Conservation (phyloP, 1,140 invertebrate genomes). For the Orchesella cincta region DNA sequence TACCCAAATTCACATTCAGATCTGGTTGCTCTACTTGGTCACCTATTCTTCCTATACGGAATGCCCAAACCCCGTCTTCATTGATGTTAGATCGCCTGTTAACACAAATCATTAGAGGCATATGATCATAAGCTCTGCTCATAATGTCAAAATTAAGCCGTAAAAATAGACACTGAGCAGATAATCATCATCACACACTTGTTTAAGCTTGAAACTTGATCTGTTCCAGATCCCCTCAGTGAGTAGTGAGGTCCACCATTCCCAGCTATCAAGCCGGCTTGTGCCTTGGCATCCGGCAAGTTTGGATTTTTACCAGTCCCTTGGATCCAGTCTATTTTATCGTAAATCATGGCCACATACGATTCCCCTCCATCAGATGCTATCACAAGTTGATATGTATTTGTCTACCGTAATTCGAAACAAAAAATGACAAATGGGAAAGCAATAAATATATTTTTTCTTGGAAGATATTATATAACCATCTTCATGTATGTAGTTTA, state of each 20-base stretch:
- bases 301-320: slow-evolving; percentile 65
- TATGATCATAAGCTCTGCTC: background rate
- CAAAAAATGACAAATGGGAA: background rate
- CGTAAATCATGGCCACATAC: slow-evolving; percentile 82
- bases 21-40: slow-evolving; percentile 70
- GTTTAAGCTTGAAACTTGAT: slow-evolving; percentile 75
- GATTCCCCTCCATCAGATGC: slow-evolving; percentile 78
- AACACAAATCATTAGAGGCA: background rate
- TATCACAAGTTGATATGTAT: slow-evolving; percentile 81
- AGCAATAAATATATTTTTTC: slow-evolving; percentile 3
- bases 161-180: too few species aligned
- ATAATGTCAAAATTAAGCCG: too few species aligned
- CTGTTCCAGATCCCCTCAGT: slow-evolving; percentile 81
- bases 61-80: slow-evolving; percentile 80
- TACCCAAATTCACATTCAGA: slow-evolving; percentile 56
- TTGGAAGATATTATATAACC: too few species aligned
- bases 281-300: slow-evolving; percentile 81
- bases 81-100: slow-evolving; percentile 80
- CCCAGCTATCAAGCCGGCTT: slow-evolving; percentile 84
- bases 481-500: too few species aligned
- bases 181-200: slow-evolving; percentile 61
- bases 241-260: slow-evolving; percentile 72
- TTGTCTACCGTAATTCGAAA: slow-evolving; percentile 59
- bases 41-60: slow-evolving; percentile 70
- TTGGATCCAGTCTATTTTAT: slow-evolving; percentile 88